These are phyloP conservation scores for Semnornis frantzii DNA, from an alignment of 2,113 vertebrate genomes.

Conservation along the genomic window DNA sequence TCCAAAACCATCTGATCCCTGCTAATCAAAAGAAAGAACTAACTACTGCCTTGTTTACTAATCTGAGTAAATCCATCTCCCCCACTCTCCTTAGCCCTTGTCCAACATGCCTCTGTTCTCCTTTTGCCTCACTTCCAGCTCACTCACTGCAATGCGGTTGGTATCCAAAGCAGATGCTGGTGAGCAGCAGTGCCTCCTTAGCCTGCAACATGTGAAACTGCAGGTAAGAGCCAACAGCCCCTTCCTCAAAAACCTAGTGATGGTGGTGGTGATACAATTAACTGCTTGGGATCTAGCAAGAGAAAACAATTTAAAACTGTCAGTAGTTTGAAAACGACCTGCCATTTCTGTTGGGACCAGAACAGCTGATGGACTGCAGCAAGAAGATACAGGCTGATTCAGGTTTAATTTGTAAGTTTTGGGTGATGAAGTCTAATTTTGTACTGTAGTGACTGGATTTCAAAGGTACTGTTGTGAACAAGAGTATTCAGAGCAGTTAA, in stretches of 20 bases:
- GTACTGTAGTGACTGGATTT: not conserved
- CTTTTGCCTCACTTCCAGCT: not conserved
- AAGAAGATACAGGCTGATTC: not conserved
- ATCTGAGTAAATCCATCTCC: not conserved
- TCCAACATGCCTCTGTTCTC: not conserved
- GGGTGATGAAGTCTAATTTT: not conserved
- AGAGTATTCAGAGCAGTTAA: not conserved
- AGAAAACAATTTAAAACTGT: not conserved
- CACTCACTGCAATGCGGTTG: not conserved
- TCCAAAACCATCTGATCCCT: not conserved
- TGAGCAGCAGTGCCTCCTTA: not conserved
- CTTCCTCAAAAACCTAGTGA: not conserved
- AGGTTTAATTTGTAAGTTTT: not conserved
- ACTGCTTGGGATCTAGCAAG: not conserved
- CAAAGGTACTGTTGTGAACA: not conserved
- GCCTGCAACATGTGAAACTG: not conserved
- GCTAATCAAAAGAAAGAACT: not conserved
- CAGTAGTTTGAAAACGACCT: not conserved
- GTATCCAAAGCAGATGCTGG: not conserved
- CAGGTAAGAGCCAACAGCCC: not conserved
- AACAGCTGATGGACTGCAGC: not conserved
- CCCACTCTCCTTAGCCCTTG: not conserved
- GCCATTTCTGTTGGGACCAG: not conserved
- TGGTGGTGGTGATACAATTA: not conserved
- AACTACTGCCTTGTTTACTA: not conserved